Conservation (phyloP, 2,113 vertebrate species). For the Crotalus helleri region DNA sequence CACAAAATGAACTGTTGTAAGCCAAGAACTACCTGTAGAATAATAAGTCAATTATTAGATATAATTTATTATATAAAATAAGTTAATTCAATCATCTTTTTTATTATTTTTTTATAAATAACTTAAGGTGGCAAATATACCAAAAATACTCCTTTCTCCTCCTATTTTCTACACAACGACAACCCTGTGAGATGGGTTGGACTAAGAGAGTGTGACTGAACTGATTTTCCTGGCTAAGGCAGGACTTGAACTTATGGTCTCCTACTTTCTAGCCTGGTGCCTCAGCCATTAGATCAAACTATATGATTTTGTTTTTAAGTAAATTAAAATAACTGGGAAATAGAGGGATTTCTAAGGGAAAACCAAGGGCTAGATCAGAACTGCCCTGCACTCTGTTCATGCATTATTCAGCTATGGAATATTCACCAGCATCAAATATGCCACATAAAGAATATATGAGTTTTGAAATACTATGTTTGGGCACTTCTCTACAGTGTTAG, state of each 20-base stretch:
- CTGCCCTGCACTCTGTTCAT: neutral
- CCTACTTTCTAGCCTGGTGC: neutral
- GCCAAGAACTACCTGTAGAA: neutral
- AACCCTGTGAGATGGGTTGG: neutral
- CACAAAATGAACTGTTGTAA: neutral
- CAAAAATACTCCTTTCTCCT: neutral
- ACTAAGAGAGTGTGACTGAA: neutral
- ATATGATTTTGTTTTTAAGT: neutral
- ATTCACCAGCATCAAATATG: neutral
- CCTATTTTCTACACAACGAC: neutral
- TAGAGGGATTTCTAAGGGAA: neutral
- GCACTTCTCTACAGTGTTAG: neutral
- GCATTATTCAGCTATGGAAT: neutral
- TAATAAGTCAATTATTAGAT: neutral
- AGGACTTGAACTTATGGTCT: neutral
- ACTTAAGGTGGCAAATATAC: neutral
- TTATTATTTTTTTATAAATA: neutral
- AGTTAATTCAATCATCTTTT: neutral
- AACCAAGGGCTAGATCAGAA: neutral
- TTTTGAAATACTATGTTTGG: neutral
- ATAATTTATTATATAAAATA: neutral
- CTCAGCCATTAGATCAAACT: no score
- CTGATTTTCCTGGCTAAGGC: neutral
- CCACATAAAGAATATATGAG: neutral
- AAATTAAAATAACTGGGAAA: neutral